Conservation (phyloP, 2,888 invertebrate genomes). For the Dendrolimus houi region DNA sequence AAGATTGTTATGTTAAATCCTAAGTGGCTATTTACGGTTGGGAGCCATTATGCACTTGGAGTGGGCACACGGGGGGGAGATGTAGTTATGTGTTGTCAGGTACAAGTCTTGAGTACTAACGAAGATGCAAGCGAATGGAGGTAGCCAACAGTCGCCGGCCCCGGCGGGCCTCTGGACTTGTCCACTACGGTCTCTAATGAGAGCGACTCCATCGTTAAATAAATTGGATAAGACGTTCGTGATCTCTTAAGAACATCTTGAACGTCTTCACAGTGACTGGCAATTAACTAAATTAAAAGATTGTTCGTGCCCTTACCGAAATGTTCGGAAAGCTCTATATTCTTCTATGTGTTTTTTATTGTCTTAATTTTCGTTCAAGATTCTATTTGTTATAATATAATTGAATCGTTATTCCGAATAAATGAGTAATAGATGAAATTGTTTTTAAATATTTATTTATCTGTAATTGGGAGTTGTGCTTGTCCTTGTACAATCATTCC, state of each 20-base stretch:
- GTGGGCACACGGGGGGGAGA: neutral
- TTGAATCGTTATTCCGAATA: neutral
- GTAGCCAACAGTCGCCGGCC: slow-evolving; percentile 39
- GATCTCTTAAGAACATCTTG: slow-evolving; percentile 72
- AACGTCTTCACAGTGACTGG: slow-evolving; percentile 68
- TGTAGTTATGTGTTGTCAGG: slow-evolving; percentile 13
- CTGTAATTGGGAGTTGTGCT: too few relatives aligned
- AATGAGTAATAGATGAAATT: too few relatives aligned
- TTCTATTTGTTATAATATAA: neutral
- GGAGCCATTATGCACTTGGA: neutral
- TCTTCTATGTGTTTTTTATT: slow-evolving; percentile 41
- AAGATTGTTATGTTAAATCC: neutral
- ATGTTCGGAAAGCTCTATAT: slow-evolving; percentile 43
- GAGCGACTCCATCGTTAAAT: slow-evolving; percentile 71
- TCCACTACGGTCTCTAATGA: slow-evolving; percentile 68
- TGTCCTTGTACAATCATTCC: too few relatives aligned
- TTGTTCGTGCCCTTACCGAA: slow-evolving; percentile 64
- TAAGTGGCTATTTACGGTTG: neutral
- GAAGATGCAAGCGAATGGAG: slow-evolving; percentile 40
- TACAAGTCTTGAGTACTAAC: slow-evolving; percentile 37
- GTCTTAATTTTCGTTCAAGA: slow-evolving; percentile 39
- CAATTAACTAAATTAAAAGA: slow-evolving; percentile 76
- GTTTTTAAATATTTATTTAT: too few relatives aligned
- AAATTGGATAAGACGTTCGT: slow-evolving; percentile 75
- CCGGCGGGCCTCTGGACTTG: slow-evolving; percentile 25